Base-by-base conservation (phyloP, 2,113 vertebrate genomes). In the Ophthalmolycus amberensis region DNA sequence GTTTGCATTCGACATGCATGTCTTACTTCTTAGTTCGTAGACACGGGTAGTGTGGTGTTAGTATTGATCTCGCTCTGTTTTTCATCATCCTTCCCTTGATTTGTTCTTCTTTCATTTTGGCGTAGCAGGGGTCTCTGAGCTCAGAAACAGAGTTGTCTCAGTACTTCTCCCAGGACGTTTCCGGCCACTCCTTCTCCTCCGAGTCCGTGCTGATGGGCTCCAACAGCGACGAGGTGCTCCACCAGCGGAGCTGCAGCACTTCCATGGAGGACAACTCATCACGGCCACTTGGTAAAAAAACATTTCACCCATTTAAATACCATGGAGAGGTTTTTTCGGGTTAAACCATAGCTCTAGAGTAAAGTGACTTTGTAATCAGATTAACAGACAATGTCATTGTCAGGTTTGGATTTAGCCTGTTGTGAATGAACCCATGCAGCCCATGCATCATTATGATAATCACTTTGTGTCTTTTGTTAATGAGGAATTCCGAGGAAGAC, bases 121-220 rank as follows among this genome's bases (percentile, higher is more conserved):
- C 74, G 15, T 63, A 88, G 93, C 96, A 99, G 96, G 96, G 95
- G 2, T 97, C 98, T 0, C 87, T 97, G 65, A 96, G 95, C 83
- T 97, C 97, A 0, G 97, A 98, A 88, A 77, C 94, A 0, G 98
- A 99, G 50, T 93, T 98, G 58, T 96, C 97, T 50, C 97, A 98
- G 72, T 98, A 96, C 93, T 97, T 98, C 79, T 90, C 92, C 0
- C 95, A 96, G 0, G 95, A 98, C 0, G 32, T 88, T 22, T 87
- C 93, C 0, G 94, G 93, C 79, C 94, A 96, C n/a, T 88, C 96
- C 3, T 93, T 93, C 0, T 92, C 94, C 59, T 87, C 97, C 1
- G 96, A 97, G 54, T 91, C 95, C 22, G 56, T 88, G 38, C 89
- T 91, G 40, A 92, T 89, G 0, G 88, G 92, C 85, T 96, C 95